phyloP scores from a whole-genome alignment of 1,140 invertebrate species.

The Lordiphosa collinella region DNA sequence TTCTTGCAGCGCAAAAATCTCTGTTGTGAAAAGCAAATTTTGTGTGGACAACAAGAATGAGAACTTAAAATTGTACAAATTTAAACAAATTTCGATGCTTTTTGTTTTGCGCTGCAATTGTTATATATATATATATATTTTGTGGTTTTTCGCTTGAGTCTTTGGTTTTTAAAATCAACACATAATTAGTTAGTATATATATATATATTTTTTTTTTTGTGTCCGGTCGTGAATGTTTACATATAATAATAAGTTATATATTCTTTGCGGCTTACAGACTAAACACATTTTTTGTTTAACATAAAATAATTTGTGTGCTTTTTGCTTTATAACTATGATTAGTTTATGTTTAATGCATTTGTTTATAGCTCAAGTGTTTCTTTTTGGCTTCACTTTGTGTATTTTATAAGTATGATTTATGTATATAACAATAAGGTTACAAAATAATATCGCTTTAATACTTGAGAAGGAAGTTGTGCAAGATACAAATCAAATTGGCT shows the following conservation, averaged over 20 bases:
- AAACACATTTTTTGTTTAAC: conserved; percentile 64
- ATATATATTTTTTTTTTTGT: conserved; percentile 25
- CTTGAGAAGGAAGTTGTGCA: conserved; percentile 77
- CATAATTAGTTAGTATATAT: conserved; percentile 35
- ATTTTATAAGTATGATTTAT: conserved; percentile 52
- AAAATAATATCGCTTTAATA: conserved; percentile 78
- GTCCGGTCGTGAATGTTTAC: conserved; percentile 19
- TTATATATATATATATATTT: conserved; percentile 6
- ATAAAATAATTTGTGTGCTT: conserved; percentile 58
- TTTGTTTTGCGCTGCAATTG: conserved; percentile 26
- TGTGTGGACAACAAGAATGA: conserved; percentile 30
- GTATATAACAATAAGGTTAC: conserved; percentile 65
- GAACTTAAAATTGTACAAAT: conserved; percentile 32
- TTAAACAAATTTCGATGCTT: conserved; percentile 43
- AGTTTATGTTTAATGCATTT: conserved; percentile 50
- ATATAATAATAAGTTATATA: conserved; percentile 21
- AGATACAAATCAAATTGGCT: conserved; percentile 50
- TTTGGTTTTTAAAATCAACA: conserved; percentile 76
- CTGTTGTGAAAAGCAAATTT: background rate
- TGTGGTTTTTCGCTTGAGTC: conserved; percentile 63
- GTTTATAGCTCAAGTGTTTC: conserved; percentile 36
- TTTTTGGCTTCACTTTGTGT: conserved; percentile 62
- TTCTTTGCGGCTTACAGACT: conserved; percentile 50
- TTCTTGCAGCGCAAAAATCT: conserved; percentile 41
- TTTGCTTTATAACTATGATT: conserved; percentile 58